These are phyloP conservation scores for Gymnopithys bicolor DNA, from an alignment of 2,797 vertebrate genomes.

Conservation along the genomic window DNA sequence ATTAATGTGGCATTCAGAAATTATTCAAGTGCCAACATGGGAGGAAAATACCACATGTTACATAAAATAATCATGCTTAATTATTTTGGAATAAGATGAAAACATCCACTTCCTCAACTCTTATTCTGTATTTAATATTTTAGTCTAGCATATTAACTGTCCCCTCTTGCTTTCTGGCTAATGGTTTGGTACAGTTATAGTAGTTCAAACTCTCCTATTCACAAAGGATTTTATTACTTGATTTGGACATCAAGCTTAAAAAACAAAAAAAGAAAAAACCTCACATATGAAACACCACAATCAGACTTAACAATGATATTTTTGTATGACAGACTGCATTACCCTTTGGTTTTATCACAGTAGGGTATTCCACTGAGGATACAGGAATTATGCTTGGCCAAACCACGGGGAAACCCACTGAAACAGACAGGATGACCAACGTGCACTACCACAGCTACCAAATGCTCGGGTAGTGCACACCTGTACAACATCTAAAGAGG, in stretches of 20 bases:
- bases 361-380: background rate
- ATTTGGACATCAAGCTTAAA: background rate
- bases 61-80: background rate
- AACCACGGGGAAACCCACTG: background rate
- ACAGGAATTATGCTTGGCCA: background rate
- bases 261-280: rapidly evolving
- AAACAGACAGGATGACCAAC: background rate
- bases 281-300: background rate
- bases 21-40: background rate
- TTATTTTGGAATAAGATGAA: background rate
- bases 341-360: background rate
- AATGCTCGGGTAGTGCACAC: rapidly evolving
- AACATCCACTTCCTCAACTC: background rate
- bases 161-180: background rate
- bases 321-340: background rate
- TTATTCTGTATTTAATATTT: background rate
- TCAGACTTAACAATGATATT: background rate
- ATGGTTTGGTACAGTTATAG: background rate
- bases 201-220: background rate
- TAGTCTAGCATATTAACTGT: background rate
- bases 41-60: background rate
- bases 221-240: background rate
- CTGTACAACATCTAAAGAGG: background rate
- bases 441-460: background rate
- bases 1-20: conserved; percentile 29